These are phyloP conservation scores for Microchrysa polita DNA, from an alignment of 2,888 invertebrate genomes.

Conservation along the genomic window DNA sequence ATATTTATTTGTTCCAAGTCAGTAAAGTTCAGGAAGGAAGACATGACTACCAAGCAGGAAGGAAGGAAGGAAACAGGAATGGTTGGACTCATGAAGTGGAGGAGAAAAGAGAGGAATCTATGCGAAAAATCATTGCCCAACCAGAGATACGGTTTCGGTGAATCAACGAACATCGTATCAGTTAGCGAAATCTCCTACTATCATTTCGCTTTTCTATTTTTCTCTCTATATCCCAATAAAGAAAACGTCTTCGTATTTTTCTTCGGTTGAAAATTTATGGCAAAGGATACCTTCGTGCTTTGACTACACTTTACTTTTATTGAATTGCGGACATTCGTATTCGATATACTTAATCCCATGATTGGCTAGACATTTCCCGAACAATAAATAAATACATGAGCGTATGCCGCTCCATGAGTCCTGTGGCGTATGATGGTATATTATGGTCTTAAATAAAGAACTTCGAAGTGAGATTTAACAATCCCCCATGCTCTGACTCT, in stretches of 20 bases:
- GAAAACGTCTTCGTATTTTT: conserved; percentile 12
- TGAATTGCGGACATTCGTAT: conserved; percentile 23
- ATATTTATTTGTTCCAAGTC: conserved; percentile 51
- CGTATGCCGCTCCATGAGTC: background rate
- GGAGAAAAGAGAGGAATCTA: conserved; percentile 23
- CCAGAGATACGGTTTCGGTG: conserved; percentile 9
- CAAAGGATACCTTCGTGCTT: background rate
- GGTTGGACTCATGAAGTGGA: conserved; percentile 27
- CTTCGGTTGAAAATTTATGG: conserved; percentile 6
- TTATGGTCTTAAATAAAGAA: too few species aligned
- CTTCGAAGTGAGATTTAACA: too few species aligned
- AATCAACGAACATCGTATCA: conserved; percentile 26
- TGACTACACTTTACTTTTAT: background rate
- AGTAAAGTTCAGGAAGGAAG: conserved; percentile 54
- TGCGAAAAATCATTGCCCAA: background rate
- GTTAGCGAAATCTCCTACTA: conserved; percentile 7
- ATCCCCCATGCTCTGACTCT: too few species aligned
- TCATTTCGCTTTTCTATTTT: background rate
- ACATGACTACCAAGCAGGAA: conserved; percentile 52
- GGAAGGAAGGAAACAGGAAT: conserved; percentile 46
- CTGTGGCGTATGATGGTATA: too few species aligned
- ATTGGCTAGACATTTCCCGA: conserved; percentile 43
- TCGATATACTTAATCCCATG: conserved; percentile 38
- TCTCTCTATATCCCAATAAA: background rate
- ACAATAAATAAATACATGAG: conserved; percentile 21